Base-by-base conservation (phyloP, 2,888 invertebrate species). In the Cyclophora punctaria region DNA sequence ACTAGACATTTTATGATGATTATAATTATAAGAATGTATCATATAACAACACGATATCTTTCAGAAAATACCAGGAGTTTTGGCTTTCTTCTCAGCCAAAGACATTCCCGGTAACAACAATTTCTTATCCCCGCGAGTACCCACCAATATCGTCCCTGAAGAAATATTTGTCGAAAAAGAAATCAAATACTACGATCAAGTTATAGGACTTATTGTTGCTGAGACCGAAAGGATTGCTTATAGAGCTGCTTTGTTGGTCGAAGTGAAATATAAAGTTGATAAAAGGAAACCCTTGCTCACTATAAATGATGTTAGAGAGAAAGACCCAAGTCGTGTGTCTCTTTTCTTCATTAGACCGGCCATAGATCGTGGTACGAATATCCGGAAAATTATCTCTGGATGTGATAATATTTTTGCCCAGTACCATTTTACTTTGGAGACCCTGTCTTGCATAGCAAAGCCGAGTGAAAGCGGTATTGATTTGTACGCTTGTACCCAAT, bases 351-450 rank as follows among this genome's bases (percentile, higher is more conserved):
- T 68, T 0, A 58, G 73, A 45, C 78, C 80, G 33, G 78, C 83
- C 1, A 73, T 69, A 52, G 78, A 73, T 7, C 69, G 72, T 44
- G 86, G 86, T 0, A 7, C 58, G 0, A 71, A 91, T 56, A 73
- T 89, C 1, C 78, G 82, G 40, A 85, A 82, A 51, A 80, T 90
- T 0, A 75, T 92, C 4, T 90, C 89, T 52, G 94, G 93, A 0
- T 78, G 67, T 35, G 86, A 90, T 44, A 76, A 86, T 45, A 78
- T 89, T 47, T 90, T 85, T 3, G 69, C 80, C 20, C 95, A 95
- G 66, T 93, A 93, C 64, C 93, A 93, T 68, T 93, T 90, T 58
- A 89, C 91, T 2, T 92, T 94, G 93, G 95, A 95, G 73, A 90
- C 91, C 0, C 89, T 92, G 44, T 79, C 85, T 4, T 89, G 90